Evolutionary conservation across 92 coral and sea anemone genomes (phyloP).

Genomic region (Siderastrea radians): DNA sequence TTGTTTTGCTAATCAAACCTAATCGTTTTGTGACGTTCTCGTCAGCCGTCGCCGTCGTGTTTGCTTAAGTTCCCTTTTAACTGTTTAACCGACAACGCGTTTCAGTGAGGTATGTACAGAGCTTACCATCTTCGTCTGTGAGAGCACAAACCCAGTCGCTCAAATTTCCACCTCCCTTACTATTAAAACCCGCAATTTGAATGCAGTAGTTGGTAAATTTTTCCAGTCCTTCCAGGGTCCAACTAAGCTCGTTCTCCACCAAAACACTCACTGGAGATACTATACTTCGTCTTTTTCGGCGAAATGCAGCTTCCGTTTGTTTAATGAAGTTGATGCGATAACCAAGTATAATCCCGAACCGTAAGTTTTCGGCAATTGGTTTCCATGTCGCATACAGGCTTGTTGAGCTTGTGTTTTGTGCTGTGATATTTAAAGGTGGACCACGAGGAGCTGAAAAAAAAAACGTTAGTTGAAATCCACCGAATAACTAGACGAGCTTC

Average conservation of each 20-base stretch:
- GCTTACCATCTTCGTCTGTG: constrained; percentile 52
- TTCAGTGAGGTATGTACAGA: background rate
- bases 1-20: no score
- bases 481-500: background rate
- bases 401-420: constrained; percentile 42
- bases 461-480: background rate
- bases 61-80: no score
- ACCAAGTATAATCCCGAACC: constrained; percentile 59
- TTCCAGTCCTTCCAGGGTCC: constrained; percentile 46
- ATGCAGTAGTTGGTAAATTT: constrained; percentile 60
- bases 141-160: constrained; percentile 10
- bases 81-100: no score
- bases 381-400: constrained; percentile 54
- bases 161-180: constrained; percentile 48
- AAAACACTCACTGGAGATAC: background rate
- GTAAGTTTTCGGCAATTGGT: constrained; percentile 20
- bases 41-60: no score
- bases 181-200: constrained; percentile 47
- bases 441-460: constrained; percentile 50
- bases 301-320: background rate
- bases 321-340: constrained; percentile 43
- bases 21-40: no score
- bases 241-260: background rate
- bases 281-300: constrained; percentile 24
- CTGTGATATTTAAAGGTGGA: constrained; percentile 39